Conservation (phyloP, 2,797 vertebrate genomes). For the Pseudochirops cupreus region DNA sequence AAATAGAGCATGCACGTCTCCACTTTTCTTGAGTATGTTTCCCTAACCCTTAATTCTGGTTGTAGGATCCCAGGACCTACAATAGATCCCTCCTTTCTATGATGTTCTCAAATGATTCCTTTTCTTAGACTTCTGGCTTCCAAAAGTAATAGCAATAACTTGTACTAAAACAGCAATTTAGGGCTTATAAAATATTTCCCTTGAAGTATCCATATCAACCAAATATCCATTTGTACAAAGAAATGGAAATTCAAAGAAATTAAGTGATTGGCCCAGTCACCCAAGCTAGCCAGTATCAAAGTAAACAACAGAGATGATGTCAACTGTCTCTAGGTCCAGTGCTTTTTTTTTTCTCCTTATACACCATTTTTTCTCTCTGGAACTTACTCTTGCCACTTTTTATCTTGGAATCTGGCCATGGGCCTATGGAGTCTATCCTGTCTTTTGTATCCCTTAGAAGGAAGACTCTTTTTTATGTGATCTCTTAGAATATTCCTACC, state of each 20-base stretch:
- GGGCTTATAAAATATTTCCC: not conserved
- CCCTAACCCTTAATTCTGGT: not conserved
- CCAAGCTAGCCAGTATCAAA: not conserved
- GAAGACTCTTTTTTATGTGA: not conserved
- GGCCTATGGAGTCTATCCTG: not conserved
- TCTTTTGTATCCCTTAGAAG: not conserved
- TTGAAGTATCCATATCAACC: not conserved
- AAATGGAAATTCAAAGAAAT: not conserved
- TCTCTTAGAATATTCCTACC: not conserved
- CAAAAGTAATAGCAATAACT: not conserved
- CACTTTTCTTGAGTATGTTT: not conserved
- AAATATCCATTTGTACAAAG: constrained; percentile 10
- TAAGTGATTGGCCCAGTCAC: not conserved
- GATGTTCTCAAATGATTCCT: not conserved
- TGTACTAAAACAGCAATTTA: not conserved
- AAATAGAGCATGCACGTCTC: not conserved
- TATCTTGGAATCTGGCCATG: not conserved
- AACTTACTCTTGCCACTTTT: not conserved
- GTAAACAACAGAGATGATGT: not conserved
- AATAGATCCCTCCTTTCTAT: not conserved
- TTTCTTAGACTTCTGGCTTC: not conserved
- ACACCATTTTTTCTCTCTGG: not conserved
- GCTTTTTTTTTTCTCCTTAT: not conserved
- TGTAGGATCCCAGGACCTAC: not conserved
- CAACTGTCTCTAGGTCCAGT: not conserved